Evolutionary conservation across 2,113 vertebrate species (phyloP).

Genomic region (Procapra przewalskii): DNA sequence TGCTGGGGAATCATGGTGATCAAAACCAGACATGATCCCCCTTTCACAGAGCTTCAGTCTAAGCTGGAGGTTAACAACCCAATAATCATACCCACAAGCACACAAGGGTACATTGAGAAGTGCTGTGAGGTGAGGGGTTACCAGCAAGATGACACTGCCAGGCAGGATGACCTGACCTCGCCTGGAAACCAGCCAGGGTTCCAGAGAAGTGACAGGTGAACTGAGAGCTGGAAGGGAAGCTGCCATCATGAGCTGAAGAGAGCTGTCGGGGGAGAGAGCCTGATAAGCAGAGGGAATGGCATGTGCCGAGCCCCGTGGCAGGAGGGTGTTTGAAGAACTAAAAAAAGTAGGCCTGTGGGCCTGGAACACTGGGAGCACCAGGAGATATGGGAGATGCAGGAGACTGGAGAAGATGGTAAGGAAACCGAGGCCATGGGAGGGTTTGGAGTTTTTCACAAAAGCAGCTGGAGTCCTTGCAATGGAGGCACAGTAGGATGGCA

Average conservation of each 20-base stretch:
- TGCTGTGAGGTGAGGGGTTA: not conserved
- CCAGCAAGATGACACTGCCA: not conserved
- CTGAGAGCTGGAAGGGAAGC: not conserved
- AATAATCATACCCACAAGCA: no score
- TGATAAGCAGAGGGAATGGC: not conserved
- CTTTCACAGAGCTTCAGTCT: not conserved
- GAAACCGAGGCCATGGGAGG: not conserved
- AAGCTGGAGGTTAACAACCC: not conserved
- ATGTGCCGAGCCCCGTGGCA: fast-evolving
- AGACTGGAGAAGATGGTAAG: not conserved
- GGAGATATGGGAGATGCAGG: not conserved
- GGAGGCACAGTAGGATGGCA: not conserved
- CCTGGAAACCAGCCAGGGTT: not conserved
- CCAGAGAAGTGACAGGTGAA: not conserved
- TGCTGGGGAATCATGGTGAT: not conserved
- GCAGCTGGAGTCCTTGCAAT: not conserved
- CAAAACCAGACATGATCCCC: not conserved
- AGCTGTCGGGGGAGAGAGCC: not conserved
- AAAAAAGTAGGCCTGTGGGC: not conserved
- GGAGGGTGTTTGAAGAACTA: not conserved
- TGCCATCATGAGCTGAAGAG: not conserved
- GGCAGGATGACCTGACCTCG: not conserved
- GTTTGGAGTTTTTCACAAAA: not conserved
- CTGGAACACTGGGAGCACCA: not conserved
- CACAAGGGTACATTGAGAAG: fast-evolving